Conservation (phyloP, 2,797 vertebrate species). For the Microctenopoma stevenorrisi region DNA sequence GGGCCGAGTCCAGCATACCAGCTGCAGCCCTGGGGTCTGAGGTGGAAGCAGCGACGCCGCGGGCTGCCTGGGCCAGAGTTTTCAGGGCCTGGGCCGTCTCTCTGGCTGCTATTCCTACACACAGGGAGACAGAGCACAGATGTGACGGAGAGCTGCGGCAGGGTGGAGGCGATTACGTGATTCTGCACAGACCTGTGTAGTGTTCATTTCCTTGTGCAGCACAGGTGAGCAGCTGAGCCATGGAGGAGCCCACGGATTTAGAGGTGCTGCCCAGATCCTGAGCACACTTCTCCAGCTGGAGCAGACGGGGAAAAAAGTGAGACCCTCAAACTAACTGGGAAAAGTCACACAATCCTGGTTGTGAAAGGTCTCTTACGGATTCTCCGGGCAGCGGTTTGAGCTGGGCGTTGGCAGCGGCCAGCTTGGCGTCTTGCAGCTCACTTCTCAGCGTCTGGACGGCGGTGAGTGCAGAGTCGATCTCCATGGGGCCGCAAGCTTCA, state of each 20-base stretch:
- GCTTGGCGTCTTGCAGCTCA: constrained; percentile 95
- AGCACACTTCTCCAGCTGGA: constrained; percentile 95
- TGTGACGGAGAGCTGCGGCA: neutral
- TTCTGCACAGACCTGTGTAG: constrained; percentile 90
- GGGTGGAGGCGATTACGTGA: too few species aligned
- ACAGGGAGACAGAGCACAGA: neutral
- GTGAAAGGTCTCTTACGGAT: constrained; percentile 81
- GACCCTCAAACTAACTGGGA: too few species aligned
- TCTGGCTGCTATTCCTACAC: constrained; percentile 93
- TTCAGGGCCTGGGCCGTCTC: constrained; percentile 98
- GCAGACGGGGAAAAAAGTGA: neutral
- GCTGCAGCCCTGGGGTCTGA: constrained; percentile 87
- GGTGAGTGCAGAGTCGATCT: constrained; percentile 95
- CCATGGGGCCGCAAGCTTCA: constrained; percentile 98
- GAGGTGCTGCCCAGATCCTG: constrained; percentile 98
- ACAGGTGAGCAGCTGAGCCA: constrained; percentile 97
- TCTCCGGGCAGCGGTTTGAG: constrained; percentile 97
- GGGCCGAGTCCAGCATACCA: constrained; percentile 95
- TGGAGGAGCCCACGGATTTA: constrained; percentile 97
- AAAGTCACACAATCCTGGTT: too few species aligned
- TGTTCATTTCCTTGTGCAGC: constrained; percentile 98
- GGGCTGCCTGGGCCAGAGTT: constrained; percentile 93
- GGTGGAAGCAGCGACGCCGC: constrained; percentile 94
- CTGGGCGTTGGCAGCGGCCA: constrained; percentile 88
- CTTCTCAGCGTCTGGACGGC: constrained; percentile 93